These are phyloP conservation scores for Boloria selene DNA, from an alignment of 2,888 invertebrate genomes.

Conservation along the genomic window DNA sequence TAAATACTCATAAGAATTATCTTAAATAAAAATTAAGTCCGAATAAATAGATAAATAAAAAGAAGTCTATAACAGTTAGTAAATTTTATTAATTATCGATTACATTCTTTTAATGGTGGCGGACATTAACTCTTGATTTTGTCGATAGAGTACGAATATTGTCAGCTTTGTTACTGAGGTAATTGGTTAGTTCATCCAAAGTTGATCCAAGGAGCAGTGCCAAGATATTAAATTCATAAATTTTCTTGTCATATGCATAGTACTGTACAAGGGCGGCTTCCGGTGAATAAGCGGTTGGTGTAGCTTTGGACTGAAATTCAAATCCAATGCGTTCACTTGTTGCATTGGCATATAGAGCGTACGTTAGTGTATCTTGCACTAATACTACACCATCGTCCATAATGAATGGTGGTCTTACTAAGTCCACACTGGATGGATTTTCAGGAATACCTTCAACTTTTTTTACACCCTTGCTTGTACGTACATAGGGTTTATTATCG, in stretches of 20 bases:
- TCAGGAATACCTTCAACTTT: slow-evolving; percentile 58
- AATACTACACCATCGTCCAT: slow-evolving; percentile 51
- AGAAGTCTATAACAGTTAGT: no score
- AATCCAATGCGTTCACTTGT: slow-evolving; percentile 47
- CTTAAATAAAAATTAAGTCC: no score
- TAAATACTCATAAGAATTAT: no score
- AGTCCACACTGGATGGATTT: slow-evolving; percentile 43
- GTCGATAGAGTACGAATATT: neutral
- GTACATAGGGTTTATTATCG: slow-evolving; percentile 53
- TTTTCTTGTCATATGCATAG: slow-evolving; percentile 60
- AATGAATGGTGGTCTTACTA: slow-evolving; percentile 57
- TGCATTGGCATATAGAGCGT: slow-evolving; percentile 53
- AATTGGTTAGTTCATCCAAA: neutral
- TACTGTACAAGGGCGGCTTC: slow-evolving; percentile 60
- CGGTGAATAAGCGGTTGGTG: slow-evolving; percentile 57
- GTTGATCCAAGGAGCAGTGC: neutral
- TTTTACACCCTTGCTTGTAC: slow-evolving; percentile 47
- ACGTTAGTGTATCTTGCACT: slow-evolving; percentile 51
- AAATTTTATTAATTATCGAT: no score
- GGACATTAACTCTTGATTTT: neutral
- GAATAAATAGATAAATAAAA: no score
- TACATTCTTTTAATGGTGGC: neutral
- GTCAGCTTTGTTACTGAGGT: neutral
- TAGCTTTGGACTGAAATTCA: slow-evolving; percentile 44
- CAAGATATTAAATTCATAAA: slow-evolving; percentile 62